Evolutionary conservation across 1,140 invertebrate species (phyloP).

Genomic region (Lethocerus indicus): DNA sequence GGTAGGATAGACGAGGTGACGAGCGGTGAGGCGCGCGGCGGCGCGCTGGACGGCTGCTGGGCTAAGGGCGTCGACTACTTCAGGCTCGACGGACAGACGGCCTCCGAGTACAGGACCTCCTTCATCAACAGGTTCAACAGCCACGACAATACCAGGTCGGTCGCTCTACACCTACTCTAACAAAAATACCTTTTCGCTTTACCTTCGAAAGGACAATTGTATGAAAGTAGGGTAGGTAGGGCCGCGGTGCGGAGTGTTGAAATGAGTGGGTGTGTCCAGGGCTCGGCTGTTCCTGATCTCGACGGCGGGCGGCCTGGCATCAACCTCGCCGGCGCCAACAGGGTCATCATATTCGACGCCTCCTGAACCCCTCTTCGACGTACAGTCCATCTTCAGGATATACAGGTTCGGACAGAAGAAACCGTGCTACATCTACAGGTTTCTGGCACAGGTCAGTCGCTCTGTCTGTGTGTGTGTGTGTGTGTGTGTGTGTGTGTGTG

Average conservation of each 20-base stretch:
- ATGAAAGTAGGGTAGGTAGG: no score
- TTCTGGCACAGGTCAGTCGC: constrained; percentile 70
- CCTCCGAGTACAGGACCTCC: constrained; percentile 51
- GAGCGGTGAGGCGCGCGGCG: constrained; percentile 18
- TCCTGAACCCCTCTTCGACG: constrained; percentile 96
- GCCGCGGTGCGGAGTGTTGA: no score
- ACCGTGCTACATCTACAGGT: constrained; percentile 90
- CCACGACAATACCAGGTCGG: constrained; percentile 50
- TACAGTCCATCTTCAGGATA: constrained; percentile 94
- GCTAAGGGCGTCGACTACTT: constrained; percentile 71
- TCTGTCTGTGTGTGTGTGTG: constrained; percentile 2
- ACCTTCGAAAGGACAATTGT: no score
- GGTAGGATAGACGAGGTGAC: constrained; percentile 45
- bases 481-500: constrained; percentile 3
- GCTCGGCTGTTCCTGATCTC: constrained; percentile 82
- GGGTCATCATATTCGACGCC: constrained; percentile 94
- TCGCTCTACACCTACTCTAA: no score
- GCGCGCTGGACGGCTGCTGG: constrained; percentile 46
- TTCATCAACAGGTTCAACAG: constrained; percentile 79
- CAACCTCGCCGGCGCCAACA: constrained; percentile 88
- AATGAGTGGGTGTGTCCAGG: no score
- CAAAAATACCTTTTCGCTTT: no score
- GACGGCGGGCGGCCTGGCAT: constrained; percentile 89
- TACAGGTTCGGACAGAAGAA: constrained; percentile 88
- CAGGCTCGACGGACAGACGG: constrained; percentile 74